Percentiles rank a stretch among this genome's conserved stretches.
Evolutionary conservation across 2,797 vertebrate species (phyloP).

Genomic region (Notolabrus celidotus): DNA sequence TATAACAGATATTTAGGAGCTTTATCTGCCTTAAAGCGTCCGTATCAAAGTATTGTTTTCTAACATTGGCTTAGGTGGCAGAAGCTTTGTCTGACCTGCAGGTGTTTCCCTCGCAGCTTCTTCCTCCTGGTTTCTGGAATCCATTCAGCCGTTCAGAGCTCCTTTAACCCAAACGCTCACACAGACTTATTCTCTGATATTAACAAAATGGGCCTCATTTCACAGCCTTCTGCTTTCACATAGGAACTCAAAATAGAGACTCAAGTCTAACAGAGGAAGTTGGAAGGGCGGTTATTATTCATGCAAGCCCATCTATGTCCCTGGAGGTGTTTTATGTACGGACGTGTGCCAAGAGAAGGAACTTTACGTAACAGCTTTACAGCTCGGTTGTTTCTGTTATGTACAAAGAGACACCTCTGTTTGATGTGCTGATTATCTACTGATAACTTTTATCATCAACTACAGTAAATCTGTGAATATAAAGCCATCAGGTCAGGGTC

Average conservation of each 20-base stretch:
- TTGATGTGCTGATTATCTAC: not conserved
- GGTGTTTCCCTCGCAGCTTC: conserved; percentile 4
- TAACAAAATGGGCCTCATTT: conserved; percentile 16
- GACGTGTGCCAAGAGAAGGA: not conserved
- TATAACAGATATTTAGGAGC: too few relatives aligned
- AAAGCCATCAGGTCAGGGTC: conserved; percentile 5
- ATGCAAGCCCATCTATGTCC: not conserved
- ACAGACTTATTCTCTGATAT: not conserved
- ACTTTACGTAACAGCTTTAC: not conserved
- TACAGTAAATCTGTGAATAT: not conserved
- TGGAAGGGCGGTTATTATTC: not conserved
- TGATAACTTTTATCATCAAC: not conserved
- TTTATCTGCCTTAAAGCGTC: too few relatives aligned
- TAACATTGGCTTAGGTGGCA: too few relatives aligned
- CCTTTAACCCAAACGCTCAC: not conserved
- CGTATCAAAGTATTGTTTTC: too few relatives aligned
- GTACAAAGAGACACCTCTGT: not conserved
- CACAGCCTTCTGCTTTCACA: too few relatives aligned
- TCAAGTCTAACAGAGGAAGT: conserved; percentile 37
- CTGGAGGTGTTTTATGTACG: not conserved
- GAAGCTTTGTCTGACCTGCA: conserved; percentile 25
- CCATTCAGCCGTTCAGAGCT: conserved; percentile 4
- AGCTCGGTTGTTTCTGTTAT: not conserved
- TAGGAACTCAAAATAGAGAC: not conserved
- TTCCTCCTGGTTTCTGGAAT: not conserved